Base-by-base conservation (phyloP, 2,113 vertebrate genomes). In the Madoqua kirkii region DNA sequence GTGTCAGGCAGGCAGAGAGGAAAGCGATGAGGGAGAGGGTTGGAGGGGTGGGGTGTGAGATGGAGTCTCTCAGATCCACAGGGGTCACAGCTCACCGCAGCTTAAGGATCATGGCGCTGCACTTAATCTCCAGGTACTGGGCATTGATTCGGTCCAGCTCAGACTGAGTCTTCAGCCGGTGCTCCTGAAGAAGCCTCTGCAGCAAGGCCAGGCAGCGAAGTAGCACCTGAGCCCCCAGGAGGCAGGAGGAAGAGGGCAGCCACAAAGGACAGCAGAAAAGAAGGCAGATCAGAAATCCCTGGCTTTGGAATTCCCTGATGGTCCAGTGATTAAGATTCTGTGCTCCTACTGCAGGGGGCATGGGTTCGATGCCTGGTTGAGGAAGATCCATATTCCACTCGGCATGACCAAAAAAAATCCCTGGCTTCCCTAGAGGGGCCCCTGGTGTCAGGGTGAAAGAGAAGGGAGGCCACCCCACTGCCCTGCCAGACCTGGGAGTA, bases 91-190 rank as follows among this genome's bases (percentile, higher is more conserved):
- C 98, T 98, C 97, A 99, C 99, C 99, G 98, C 89, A 99, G 98
- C 97, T 99, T 99, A 86, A 99, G 99, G 76, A 99, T 98, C 97
- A 99, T 98, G 71, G 99, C 98, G 60, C 98, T 99, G 97, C 99
- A 99, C 98, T 99, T 99, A 79, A 98, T 98, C 91, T 99, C 99
- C 95, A 99, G 97, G 98, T 99, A 99, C 64, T 99, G 99, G 5
- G 99, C 97, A 91, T 99, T 99, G 93, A 99, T 99, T 15, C 74
- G 84, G 94, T 99, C 99, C 19, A 99, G 85, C 23, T 99, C 98
- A 2, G 98, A 98, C 97, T 99, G 99, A 36, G 98, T 97, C 84
- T 98, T 99, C 62, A 99, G 98, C 36, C 99, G 98, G 81, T 99
- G 99, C 76, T 99, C 99, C 79, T 99, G 97, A 87, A 99, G 98